Evolutionary conservation across 2,797 vertebrate species (phyloP), one percentile per base, ranked within the genome.

Genomic region (Acanthurus tractus): DNA sequence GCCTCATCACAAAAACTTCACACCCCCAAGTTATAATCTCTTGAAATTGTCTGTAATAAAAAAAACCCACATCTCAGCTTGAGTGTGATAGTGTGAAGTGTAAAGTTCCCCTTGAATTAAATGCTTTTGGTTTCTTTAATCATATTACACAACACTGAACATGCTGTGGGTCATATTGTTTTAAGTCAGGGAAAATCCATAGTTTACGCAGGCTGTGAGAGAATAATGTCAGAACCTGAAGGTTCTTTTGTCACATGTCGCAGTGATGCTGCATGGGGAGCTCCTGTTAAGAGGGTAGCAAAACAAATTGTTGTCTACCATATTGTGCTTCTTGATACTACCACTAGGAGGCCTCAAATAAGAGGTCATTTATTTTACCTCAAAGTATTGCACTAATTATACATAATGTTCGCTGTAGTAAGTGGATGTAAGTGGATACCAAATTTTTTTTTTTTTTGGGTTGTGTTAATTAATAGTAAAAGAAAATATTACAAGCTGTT

Each of bases 261-360:
- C 61, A 57, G 62, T 78, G 75, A 76, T 83, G 78, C 86, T 85
- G 84, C 86, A 71, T 14, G 76, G 82, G 86, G 62, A 86, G 79
- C 52, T 88, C 79, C 74, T 70, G 38, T 12, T 3, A 5, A 20
- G 59, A 40, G 29, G 2, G 34, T 1, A 61, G 45, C 17, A 25
- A 23, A 58, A 12, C 42, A 1, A 6, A 8, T 9, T 62, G n/a
- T 38, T 8, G 11, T 18, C 17, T 48, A 29, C 76, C 17, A 49
- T 22, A 9, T 38, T 52, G 38, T 34, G 38, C 2, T 70, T 55
- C 63, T 36, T 34, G 0, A 23, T 48, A 2, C 4, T 2, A 36
- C 84, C 84, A 81, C 72, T 45, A 63, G 82, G 36, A 59, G 79
- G 58, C 45, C 34, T 20, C 45, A 48, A 48, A 48, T 11, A 11